Base-by-base conservation (phyloP, 2,888 invertebrate species). In the Candidula unifasciata region DNA sequence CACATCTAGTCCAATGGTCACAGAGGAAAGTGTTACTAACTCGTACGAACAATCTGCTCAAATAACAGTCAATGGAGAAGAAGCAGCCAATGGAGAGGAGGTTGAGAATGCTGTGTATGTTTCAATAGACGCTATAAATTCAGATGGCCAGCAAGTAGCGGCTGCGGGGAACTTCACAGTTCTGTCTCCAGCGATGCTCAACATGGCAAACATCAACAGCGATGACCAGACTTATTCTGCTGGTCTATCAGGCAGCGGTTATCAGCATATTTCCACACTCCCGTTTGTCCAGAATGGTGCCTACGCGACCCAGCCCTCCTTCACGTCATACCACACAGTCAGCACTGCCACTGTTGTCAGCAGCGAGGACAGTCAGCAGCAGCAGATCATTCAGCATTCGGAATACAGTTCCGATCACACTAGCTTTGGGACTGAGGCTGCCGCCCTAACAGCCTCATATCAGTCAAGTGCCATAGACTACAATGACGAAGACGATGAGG, bases 231-330 rank as follows among this genome's bases (percentile, higher is more conserved):
- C 77, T 16, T 85, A 85, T 35, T 24, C 85, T 10, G 30, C 81
- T 16, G 69, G 52, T 35, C 5, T 60, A n/a, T 35, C 71, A 44
- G 81, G 68, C 27, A 60, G 78, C 33, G 71, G 81, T 21, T 81
- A 77, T 60, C 85, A 85, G 18, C 76, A 76, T 71, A 85, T 85
- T 69, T 85, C 85, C 69, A 85, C 85, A 69, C 81, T 85, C 27
- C 85, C 85, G 16, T 81, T 85, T 80, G 79, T 84, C 27, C 84
- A 84, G 71, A 82, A 82, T 77, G 82, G 82, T 76, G 77, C 82
- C 82, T 82, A 77, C 77, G 16, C 82, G 30, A 60, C 76, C 6
- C 82, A 82, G 76, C 35, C 82, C 21, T 76, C 76, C 2, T 83
- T 78, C 37, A 30, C 83, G 18, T 54, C 76, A 13, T 76, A 68